Conservation (phyloP, 2,888 invertebrate genomes). For the Pilophorus perplexus region DNA sequence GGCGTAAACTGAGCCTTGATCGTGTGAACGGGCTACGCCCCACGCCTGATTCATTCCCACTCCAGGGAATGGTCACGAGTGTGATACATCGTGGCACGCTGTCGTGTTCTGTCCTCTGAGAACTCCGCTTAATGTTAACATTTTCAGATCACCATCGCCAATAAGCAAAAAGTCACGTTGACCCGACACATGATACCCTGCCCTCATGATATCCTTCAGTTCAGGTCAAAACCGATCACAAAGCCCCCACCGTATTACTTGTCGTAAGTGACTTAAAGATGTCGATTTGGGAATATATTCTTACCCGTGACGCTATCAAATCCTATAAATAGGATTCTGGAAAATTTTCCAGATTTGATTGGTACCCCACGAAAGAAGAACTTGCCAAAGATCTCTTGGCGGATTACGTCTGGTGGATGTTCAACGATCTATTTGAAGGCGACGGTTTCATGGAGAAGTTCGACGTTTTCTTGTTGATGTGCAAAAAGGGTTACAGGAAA, state of each 20-base stretch:
- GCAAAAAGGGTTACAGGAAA: slow-evolving; percentile 56
- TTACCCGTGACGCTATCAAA: too few relatives aligned
- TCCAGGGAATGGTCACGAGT: too few relatives aligned
- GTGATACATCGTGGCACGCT: too few relatives aligned
- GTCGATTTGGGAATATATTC: too few relatives aligned
- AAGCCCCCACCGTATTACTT: slow-evolving; percentile 35
- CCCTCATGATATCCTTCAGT: slow-evolving; percentile 35
- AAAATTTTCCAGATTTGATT: slow-evolving; percentile 32
- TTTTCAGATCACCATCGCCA: slow-evolving; percentile 37
- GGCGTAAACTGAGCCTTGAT: too few relatives aligned
- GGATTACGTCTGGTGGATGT: slow-evolving; percentile 40
- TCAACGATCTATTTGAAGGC: slow-evolving; percentile 42
- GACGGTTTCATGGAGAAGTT: slow-evolving; percentile 43
- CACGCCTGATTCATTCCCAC: too few relatives aligned
- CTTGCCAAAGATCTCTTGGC: slow-evolving; percentile 24
- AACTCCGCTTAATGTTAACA: slow-evolving; percentile 6
- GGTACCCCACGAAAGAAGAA: slow-evolving; percentile 41
- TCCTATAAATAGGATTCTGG: too few relatives aligned
- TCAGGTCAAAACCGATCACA: slow-evolving; percentile 22
- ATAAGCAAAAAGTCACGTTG: slow-evolving; percentile 38
- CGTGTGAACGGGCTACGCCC: too few relatives aligned
- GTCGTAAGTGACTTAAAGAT: slow-evolving; percentile 17
- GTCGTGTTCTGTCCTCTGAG: too few relatives aligned
- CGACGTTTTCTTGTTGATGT: slow-evolving; percentile 56
- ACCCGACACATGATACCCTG: slow-evolving; percentile 40